Conservation (phyloP, 92 coral and sea anemone species). For the Epizoanthus ramosus region DNA sequence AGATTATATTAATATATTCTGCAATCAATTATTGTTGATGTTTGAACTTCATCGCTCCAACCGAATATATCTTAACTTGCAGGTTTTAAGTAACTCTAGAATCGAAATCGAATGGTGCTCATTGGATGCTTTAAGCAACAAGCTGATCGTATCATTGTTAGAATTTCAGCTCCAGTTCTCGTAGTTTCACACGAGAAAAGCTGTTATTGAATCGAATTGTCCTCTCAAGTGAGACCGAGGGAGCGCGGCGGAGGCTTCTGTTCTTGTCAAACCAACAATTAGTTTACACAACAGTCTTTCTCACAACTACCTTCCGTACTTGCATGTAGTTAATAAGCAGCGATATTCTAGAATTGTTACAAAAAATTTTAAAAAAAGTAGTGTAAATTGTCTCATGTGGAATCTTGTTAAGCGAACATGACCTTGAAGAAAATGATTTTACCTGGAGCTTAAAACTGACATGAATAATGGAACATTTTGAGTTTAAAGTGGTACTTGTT, state of each 20-base stretch:
- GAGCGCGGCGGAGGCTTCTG: too few relatives aligned
- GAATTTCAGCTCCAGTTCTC: too few relatives aligned
- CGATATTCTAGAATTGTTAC: neutral
- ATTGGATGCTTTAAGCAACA: too few relatives aligned
- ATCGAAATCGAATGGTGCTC: too few relatives aligned
- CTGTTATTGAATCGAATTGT: too few relatives aligned
- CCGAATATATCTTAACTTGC: too few relatives aligned
- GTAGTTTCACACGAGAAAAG: too few relatives aligned
- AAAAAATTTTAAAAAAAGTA: too few relatives aligned
- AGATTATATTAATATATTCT: neutral
- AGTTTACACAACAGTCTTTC: neutral
- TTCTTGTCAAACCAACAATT: neutral
- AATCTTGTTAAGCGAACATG: neutral
- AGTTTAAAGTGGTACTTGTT: neutral
- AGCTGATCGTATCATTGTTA: too few relatives aligned
- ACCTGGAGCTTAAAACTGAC: neutral
- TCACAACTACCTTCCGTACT: neutral
- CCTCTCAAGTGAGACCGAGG: too few relatives aligned
- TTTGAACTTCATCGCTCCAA: neutral
- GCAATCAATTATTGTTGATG: neutral
- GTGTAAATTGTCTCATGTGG: too few relatives aligned
- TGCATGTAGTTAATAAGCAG: neutral
- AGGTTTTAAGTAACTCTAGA: too few relatives aligned
- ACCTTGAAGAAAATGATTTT: slow-evolving; percentile 13
- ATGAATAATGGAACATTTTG: neutral